phyloP scores from a whole-genome alignment of 1,140 invertebrate genomes.

The Acyrthosiphon pisum region DNA sequence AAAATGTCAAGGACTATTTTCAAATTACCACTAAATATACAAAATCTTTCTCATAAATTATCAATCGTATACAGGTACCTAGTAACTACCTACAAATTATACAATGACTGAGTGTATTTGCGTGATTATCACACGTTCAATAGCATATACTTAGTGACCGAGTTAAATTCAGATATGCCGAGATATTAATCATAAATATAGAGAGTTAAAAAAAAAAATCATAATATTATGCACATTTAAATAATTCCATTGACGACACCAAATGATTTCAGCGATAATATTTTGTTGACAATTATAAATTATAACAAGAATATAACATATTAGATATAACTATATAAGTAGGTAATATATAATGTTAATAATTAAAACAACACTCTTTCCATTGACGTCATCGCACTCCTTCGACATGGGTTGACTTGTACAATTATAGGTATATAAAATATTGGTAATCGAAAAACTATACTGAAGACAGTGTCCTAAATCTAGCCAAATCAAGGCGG shows the following conservation, averaged over 20 bases:
- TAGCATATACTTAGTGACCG: neutral
- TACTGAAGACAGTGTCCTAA: neutral
- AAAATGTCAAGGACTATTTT: neutral
- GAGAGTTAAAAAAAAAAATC: neutral
- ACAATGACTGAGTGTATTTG: neutral
- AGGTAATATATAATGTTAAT: too few relatives aligned
- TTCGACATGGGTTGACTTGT: neutral
- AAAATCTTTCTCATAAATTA: neutral
- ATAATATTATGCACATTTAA: neutral
- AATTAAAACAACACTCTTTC: neutral
- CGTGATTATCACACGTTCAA: neutral
- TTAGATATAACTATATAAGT: too few relatives aligned
- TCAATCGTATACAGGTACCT: neutral
- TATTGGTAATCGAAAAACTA: neutral
- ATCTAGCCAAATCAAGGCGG: neutral
- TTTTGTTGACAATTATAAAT: neutral
- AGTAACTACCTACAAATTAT: too few relatives aligned
- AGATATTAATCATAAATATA: neutral
- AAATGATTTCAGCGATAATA: neutral
- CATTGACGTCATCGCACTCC: neutral
- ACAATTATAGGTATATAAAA: neutral
- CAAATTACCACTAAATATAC: neutral
- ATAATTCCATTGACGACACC: neutral
- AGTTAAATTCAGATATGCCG: neutral
- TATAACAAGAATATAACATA: too few relatives aligned